Evolutionary conservation across 2,888 invertebrate species (phyloP).

Genomic region (Ecliptopera silaceata): DNA sequence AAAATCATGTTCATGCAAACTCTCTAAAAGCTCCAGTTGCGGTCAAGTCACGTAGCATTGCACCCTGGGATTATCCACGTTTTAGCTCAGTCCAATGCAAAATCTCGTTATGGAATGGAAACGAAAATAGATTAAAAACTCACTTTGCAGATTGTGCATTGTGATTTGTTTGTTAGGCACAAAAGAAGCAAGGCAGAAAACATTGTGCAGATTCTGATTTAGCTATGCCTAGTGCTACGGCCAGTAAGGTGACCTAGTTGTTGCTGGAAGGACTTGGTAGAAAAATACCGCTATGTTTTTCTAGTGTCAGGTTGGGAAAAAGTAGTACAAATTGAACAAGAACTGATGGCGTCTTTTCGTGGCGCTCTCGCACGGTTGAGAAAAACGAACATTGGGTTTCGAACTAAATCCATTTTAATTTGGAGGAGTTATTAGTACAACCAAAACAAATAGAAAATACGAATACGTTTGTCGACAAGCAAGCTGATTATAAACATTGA

Average conservation of each 20-base stretch:
- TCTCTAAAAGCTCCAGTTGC: constrained; percentile 13
- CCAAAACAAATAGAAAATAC: too few relatives aligned
- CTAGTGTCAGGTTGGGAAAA: not conserved
- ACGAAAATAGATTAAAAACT: constrained; percentile 8
- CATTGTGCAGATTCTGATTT: not conserved
- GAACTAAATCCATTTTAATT: too few relatives aligned
- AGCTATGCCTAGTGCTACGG: not conserved
- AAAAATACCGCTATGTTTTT: not conserved
- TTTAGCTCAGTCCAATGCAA: constrained; percentile 15
- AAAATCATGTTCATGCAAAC: not conserved
- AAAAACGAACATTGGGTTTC: not conserved
- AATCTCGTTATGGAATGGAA: constrained; percentile 25
- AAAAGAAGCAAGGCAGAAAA: not conserved
- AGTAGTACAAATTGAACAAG: not conserved
- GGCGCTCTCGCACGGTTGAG: not conserved
- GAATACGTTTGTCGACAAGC: too few relatives aligned
- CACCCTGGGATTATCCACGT: constrained; percentile 26
- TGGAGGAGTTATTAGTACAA: too few relatives aligned
- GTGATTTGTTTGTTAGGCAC: constrained; percentile 2
- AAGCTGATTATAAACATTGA: too few relatives aligned
- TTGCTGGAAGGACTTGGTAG: not conserved
- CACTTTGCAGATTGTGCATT: constrained; percentile 1
- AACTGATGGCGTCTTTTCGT: not conserved
- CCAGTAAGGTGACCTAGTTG: not conserved
- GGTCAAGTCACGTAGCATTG: constrained; percentile 17